These are phyloP conservation scores for Mustela nigripes DNA, from an alignment of 2,113 vertebrate species.

Conservation along the genomic window DNA sequence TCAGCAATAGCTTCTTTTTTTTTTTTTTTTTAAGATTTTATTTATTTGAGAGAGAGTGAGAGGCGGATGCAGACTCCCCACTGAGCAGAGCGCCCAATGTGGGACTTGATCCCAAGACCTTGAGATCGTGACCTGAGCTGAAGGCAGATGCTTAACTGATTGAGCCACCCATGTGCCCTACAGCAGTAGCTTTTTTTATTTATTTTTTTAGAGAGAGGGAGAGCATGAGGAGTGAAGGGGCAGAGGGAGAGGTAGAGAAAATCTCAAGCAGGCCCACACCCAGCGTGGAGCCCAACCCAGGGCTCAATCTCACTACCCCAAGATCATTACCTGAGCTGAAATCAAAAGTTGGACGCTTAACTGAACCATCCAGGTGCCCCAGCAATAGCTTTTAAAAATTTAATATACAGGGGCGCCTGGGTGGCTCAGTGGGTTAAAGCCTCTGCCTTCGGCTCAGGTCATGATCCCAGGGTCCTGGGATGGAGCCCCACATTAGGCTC, in stretches of 20 bases:
- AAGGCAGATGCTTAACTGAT: too few species aligned
- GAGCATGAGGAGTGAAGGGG: neutral
- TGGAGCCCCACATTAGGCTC: too few species aligned
- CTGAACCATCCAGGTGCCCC: neutral
- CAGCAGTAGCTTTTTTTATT: neutral
- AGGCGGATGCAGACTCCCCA: too few species aligned
- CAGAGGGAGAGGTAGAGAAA: neutral
- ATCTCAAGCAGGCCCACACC: neutral
- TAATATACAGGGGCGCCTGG: neutral
- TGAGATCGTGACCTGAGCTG: too few species aligned
- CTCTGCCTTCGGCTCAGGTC: too few species aligned
- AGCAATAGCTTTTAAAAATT: conserved; percentile 14
- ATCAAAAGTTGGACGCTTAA: neutral
- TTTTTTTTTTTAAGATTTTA: neutral
- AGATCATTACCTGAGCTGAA: neutral
- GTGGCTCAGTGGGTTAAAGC: too few species aligned
- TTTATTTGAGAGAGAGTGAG: neutral
- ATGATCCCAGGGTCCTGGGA: too few species aligned
- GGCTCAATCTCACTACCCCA: neutral
- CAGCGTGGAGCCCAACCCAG: neutral
- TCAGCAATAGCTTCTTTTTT: neutral
- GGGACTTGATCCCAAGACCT: too few species aligned
- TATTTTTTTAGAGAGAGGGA: neutral
- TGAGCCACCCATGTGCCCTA: too few species aligned
- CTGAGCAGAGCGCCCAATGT: too few species aligned